Base-by-base conservation (phyloP, 2,113 vertebrate genomes). In the Oryzias melastigma region DNA sequence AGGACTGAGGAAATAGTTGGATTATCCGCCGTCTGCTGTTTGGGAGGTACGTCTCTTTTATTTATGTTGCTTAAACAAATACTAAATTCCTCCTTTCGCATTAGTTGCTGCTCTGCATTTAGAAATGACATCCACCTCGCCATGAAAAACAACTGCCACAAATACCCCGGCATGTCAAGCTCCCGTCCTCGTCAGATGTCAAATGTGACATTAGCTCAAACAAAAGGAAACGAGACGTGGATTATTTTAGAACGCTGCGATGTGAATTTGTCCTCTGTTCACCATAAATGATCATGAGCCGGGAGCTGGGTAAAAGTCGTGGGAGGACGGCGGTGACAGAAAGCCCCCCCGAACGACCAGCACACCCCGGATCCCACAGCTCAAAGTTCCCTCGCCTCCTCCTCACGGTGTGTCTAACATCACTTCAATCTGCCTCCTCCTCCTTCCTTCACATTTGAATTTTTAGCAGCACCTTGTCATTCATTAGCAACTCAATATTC, bases 371-470 rank as follows among this genome's bases (percentile, higher is more conserved):
- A 27, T 58, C 19, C 7, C 29, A 25, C 50, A 61, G 7, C 56
- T 64, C 35, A 22, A 17, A 55, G 57, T 60, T 80, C 59, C 55
- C 69, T 79, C 57, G 56, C 75, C 71, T 68, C 49, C 55, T 66
- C 60, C 59, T 59, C 46, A 61, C 52, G 65, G 55, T 70, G 77
- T 73, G 65, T 69, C 68, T 77, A 64, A 62, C 52, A 52, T 71
- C 18, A 22, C 57, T 47, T 49, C 25, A 62, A 24, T 65, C 44
- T 1, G 10, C 58, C 48, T 60, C 51, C 48, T 55, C 60, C 65
- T 63, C 67, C 58, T 49, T 66, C 57, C 71, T 42, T 58, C 48
- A 42, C 62, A 61, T 63, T 66, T 35, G 59, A 35, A 12, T 35
- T 35, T 35, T 35, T 35, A 12, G 35, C 35, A 35, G 35, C 8